phyloP scores from a whole-genome alignment of 1,140 invertebrate genomes.

The Dendrolimus kikuchii region DNA sequence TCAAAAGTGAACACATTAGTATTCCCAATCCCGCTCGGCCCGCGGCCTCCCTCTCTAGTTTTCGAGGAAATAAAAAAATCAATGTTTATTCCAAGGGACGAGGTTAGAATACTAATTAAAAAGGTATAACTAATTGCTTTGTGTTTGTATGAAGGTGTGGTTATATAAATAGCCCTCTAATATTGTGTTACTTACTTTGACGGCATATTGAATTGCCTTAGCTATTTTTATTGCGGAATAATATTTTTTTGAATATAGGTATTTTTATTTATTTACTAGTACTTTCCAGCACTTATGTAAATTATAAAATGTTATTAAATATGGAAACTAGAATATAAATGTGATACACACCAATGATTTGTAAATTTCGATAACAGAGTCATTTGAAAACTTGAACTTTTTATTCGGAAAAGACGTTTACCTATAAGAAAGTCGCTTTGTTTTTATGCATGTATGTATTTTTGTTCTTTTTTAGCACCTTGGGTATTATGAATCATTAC shows the following conservation, averaged over 20 bases:
- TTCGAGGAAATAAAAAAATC: conserved; percentile 66
- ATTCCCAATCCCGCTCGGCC: conserved; percentile 48
- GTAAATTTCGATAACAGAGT: too few species aligned
- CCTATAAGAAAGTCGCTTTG: too few species aligned
- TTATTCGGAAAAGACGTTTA: too few species aligned
- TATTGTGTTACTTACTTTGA: conserved; percentile 13
- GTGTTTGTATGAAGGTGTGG: conserved; percentile 45
- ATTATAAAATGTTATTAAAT: too few species aligned
- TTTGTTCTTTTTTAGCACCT: too few species aligned
- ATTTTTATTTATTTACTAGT: too few species aligned
- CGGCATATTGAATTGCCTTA: conserved; percentile 18
- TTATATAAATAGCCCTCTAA: conserved; percentile 35
- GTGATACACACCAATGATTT: too few species aligned
- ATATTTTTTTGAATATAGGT: conserved; percentile 7
- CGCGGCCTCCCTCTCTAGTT: conserved; percentile 47
- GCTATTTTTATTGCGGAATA: conserved; percentile 14
- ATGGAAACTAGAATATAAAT: too few species aligned
- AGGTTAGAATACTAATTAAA: conserved; percentile 66
- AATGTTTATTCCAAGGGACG: conserved; percentile 66
- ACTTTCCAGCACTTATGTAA: too few species aligned
- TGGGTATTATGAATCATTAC: too few species aligned
- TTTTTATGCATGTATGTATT: too few species aligned
- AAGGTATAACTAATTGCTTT: conserved; percentile 60
- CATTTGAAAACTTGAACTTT: too few species aligned
- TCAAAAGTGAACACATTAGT: conserved; percentile 70